These are phyloP conservation scores for Eilema depressum DNA, from an alignment of 2,888 invertebrate species.

Conservation along the genomic window DNA sequence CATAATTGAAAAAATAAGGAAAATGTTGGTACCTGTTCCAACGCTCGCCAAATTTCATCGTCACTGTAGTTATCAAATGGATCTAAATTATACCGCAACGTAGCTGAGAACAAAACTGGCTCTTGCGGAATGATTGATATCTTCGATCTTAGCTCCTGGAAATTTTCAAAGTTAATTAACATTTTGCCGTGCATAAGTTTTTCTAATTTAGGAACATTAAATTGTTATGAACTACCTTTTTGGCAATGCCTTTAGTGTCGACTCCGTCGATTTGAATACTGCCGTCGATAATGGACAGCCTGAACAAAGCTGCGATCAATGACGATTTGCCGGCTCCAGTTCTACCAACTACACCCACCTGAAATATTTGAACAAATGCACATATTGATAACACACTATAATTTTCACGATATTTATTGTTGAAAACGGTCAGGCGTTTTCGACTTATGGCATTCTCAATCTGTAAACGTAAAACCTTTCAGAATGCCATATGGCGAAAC, in stretches of 20 bases:
- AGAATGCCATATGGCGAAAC: no score
- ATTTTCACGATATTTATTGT: no score
- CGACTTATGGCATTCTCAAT: no score
- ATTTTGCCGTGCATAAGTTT: background rate
- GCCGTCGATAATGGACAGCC: slow-evolving; percentile 90
- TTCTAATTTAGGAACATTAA: background rate
- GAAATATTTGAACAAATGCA: slow-evolving; percentile 25
- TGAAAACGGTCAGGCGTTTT: no score
- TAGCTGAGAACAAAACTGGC: slow-evolving; percentile 89
- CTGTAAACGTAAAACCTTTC: no score
- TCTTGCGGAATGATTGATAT: slow-evolving; percentile 92
- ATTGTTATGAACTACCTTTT: slow-evolving; percentile 72
- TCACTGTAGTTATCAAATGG: slow-evolving; percentile 89
- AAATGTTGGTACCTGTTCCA: slow-evolving; percentile 85
- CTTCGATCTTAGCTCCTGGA: slow-evolving; percentile 87
- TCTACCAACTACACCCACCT: slow-evolving; percentile 93
- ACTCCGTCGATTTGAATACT: slow-evolving; percentile 90
- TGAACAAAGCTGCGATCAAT: slow-evolving; percentile 92
- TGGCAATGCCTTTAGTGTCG: slow-evolving; percentile 88
- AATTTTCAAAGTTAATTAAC: background rate
- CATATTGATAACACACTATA: no score
- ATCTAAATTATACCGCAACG: slow-evolving; percentile 90
- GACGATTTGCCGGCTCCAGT: slow-evolving; percentile 96
- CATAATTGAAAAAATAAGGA: background rate
- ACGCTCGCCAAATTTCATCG: slow-evolving; percentile 88